Base-by-base conservation (phyloP, 2,888 invertebrate genomes). In the Chrysina gloriosa region DNA sequence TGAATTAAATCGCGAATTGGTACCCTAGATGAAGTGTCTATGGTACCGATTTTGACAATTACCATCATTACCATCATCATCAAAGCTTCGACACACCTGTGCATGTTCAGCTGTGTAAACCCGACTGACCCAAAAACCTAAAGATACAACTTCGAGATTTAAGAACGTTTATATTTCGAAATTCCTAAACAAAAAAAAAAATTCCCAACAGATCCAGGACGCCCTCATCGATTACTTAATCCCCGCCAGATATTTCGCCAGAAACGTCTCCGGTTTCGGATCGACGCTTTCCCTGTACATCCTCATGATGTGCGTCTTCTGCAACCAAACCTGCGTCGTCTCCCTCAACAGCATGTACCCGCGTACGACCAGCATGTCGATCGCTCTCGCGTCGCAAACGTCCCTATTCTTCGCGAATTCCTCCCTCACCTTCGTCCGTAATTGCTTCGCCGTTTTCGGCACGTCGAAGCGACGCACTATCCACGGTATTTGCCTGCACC, bases 401-500 rank as follows among this genome's bases (percentile, higher is more conserved):
- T 92, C 80, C 77, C 89, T 88, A 82, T 97, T 88, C 78, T 91
- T 92, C 50, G 85, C 61, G 79, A 97, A 97, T 77, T 91, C 84
- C 78, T 95, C 92, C 71, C 93, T 88, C 21, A 98, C 81, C 82
- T 94, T 95, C 0, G 79, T 82, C 73, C 89, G 86, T 75, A 92
- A 90, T 71, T 92, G 89, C 16, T 87, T 85, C 65, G 89, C 88
- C 61, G 85, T 87, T 80, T 92, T 90, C 0, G 95, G 93, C 64
- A 97, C 89, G 82, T 96, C 92, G 82, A 89, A 96, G 72, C 94
- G 91, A 81, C 88, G 86, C 29, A 94, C 31, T 78, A 96, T 87
- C 81, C 91, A 91, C 5, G 97, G 97, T 69, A 96, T 86, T 84
- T 96, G 95, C 72, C 97, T 90, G 84, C 93, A 95, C 96, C 97